These are phyloP conservation scores for Scaptomyza hsui DNA, from an alignment of 1,140 invertebrate species.

Conservation along the genomic window DNA sequence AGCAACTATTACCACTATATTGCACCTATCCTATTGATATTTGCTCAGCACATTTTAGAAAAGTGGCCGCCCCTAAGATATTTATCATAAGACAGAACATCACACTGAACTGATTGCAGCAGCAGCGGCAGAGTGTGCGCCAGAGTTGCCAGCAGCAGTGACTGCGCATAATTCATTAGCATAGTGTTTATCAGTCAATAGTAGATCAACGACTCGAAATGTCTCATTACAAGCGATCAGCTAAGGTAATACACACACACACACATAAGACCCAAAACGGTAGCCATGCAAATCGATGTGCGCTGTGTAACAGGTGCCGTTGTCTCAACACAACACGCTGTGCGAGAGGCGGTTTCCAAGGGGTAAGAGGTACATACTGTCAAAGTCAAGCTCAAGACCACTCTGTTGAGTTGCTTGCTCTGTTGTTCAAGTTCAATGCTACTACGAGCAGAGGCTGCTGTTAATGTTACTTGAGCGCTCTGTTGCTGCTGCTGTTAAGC, in stretches of 20 bases:
- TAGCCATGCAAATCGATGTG: conserved; percentile 50
- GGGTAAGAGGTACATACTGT: conserved; percentile 3
- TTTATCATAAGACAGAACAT: conserved; percentile 12
- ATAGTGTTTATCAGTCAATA: conserved; percentile 41
- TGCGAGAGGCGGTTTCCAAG: no score
- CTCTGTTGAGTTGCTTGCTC: conserved; percentile 17
- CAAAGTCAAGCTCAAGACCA: conserved; percentile 2
- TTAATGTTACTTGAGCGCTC: conserved; percentile 25
- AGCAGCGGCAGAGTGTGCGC: conserved; percentile 27
- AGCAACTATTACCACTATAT: not conserved
- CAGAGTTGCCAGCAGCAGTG: conserved; percentile 8
- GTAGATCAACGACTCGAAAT: conserved; percentile 23
- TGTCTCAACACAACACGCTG: conserved; percentile 34
- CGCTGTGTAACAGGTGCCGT: conserved; percentile 49
- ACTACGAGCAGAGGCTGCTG: conserved; percentile 31
- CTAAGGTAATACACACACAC: conserved; percentile 15
- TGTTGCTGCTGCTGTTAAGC: conserved; percentile 37
- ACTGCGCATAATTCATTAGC: conserved; percentile 41
- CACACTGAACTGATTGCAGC: conserved; percentile 34
- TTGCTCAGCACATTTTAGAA: conserved; percentile 2
- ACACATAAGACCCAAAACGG: conserved; percentile 27
- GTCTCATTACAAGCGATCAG: conserved; percentile 29
- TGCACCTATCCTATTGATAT: conserved; percentile 1
- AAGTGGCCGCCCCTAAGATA: conserved; percentile 3
- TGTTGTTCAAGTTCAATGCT: conserved; percentile 76